Evolutionary conservation across 37 sponge, comb jelly and placozoan species (phyloP).

Genomic region (Bolinopsis microptera): DNA sequence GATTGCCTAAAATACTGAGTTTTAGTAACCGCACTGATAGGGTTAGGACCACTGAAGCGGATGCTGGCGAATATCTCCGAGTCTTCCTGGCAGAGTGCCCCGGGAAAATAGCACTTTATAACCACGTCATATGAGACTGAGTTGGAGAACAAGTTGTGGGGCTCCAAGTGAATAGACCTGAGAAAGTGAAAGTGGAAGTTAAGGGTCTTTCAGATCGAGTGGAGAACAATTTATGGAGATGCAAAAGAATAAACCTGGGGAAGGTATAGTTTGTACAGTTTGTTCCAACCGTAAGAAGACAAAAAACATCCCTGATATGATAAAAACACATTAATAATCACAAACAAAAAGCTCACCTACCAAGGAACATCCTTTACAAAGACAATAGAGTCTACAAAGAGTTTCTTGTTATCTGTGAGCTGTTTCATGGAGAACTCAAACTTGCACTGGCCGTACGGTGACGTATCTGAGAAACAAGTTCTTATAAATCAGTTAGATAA

Average conservation of each 20-base stretch:
- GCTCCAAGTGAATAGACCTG: slow-evolving; percentile 16
- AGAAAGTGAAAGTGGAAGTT: neutral
- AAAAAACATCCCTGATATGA: no score
- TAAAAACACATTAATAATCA: no score
- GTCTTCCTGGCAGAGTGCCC: neutral
- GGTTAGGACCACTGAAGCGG: neutral
- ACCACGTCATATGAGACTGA: neutral
- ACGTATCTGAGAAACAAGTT: neutral
- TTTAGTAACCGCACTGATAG: neutral
- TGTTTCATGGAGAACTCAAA: neutral
- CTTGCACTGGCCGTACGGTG: neutral
- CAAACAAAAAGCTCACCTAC: no score
- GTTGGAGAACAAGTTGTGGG: neutral
- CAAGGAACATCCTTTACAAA: neutral
- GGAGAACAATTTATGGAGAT: no score
- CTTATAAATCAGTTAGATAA: no score
- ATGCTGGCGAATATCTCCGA: neutral
- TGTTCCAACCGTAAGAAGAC: no score
- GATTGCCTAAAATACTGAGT: neutral
- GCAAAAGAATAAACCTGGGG: no score
- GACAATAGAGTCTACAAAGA: neutral
- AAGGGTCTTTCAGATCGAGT: no score
- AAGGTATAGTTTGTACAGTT: no score
- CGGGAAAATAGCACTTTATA: slow-evolving; percentile 8
- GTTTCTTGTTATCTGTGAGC: neutral